phyloP scores from a whole-genome alignment of 2,113 vertebrate species.

The Micromys minutus region DNA sequence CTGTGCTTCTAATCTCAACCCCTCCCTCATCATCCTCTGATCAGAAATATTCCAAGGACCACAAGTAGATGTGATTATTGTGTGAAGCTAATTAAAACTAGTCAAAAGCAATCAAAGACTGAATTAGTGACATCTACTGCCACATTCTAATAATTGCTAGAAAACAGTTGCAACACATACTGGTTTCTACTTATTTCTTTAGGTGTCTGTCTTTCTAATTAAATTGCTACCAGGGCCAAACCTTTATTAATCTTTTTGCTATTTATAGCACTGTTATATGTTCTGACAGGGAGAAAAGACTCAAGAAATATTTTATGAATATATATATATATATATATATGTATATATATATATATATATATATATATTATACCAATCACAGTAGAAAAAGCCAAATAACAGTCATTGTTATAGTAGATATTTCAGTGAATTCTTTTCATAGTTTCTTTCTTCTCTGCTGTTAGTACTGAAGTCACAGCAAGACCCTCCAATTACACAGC shows the following conservation, averaged over 20 bases:
- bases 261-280: not conserved
- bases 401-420: not conserved
- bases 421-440: constrained; percentile 1
- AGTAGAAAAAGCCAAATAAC: not conserved
- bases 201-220: constrained; percentile 34
- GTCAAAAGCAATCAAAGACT: constrained; percentile 17
- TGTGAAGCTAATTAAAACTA: constrained; percentile 24
- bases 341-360: not conserved
- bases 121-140: not conserved
- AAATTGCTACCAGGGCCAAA: not conserved
- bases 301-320: constrained; percentile 37
- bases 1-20: not conserved
- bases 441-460: not conserved
- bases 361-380: not conserved
- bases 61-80: not conserved
- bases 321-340: not conserved
- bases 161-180: constrained; percentile 2
- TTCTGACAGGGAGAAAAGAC: not conserved
- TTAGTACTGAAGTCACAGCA: constrained; percentile 4
- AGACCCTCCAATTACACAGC: not conserved
- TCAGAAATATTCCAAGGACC: not conserved
- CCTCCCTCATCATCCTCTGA: not conserved
- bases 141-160: constrained; percentile 8
- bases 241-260: not conserved
- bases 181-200: not conserved